These are phyloP conservation scores for Peromyscus melanophrys DNA, from an alignment of 2,797 vertebrate species.

Conservation along the genomic window DNA sequence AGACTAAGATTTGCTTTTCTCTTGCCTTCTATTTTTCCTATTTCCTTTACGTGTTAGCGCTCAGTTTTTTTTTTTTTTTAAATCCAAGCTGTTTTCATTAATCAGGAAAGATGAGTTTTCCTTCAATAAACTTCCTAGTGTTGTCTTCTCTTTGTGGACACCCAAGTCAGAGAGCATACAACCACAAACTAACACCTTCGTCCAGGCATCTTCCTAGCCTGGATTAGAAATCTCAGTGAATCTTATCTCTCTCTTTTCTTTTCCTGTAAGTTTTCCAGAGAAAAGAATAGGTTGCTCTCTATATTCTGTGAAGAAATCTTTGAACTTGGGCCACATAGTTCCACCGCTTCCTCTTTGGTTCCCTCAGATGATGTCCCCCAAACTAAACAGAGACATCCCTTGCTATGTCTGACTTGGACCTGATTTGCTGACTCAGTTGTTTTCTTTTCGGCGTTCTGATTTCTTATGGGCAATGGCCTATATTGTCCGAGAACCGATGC, in stretches of 20 bases:
- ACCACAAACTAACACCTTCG: background rate
- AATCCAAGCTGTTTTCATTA: background rate
- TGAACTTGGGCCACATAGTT: background rate
- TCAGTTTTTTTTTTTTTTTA: background rate
- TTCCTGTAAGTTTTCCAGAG: constrained; percentile 3
- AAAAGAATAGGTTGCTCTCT: constrained; percentile 17
- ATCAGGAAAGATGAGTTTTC: constrained; percentile 11
- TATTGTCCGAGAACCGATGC: background rate
- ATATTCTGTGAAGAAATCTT: background rate
- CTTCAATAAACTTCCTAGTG: background rate
- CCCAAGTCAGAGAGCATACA: background rate
- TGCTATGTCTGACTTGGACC: constrained; percentile 6
- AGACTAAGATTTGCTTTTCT: constrained; percentile 45
- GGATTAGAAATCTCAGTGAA: background rate
- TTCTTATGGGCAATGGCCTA: background rate
- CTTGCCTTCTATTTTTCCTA: background rate
- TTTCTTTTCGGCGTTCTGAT: constrained; percentile 55
- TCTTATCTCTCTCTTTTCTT: background rate
- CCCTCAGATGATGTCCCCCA: background rate
- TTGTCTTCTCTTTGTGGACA: constrained; percentile 5
- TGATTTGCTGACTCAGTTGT: background rate
- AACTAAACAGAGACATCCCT: background rate
- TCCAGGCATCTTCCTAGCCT: background rate
- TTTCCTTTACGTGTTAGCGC: background rate
- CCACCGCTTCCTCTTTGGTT: background rate